phyloP scores from a whole-genome alignment of 2,888 invertebrate species.

The Dexiosoma caninum region DNA sequence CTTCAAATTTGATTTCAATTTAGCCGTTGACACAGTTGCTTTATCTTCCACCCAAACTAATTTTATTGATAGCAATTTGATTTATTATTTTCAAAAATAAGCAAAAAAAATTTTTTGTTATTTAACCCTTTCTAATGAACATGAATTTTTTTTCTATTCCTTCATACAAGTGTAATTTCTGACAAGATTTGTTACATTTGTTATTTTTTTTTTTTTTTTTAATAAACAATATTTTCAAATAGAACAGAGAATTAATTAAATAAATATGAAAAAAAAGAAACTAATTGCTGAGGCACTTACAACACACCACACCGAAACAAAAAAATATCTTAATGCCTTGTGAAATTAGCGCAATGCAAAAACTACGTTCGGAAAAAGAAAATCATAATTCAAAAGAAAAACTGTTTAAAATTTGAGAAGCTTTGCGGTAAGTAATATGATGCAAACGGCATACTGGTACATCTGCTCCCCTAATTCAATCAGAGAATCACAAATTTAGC shows the following conservation, averaged over 20 bases:
- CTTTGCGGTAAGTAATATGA: too few relatives aligned
- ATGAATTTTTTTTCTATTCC: background rate
- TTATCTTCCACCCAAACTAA: too few relatives aligned
- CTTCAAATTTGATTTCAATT: too few relatives aligned
- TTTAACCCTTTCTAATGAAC: too few relatives aligned
- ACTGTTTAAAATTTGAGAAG: too few relatives aligned
- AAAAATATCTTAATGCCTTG: background rate
- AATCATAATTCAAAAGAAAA: background rate
- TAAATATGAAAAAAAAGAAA: slow-evolving; percentile 16
- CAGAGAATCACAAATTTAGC: background rate
- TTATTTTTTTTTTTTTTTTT: too few relatives aligned
- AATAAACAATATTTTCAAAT: slow-evolving; percentile 29
- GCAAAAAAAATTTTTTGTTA: too few relatives aligned
- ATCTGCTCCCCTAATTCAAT: too few relatives aligned
- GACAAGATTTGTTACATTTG: slow-evolving; percentile 5
- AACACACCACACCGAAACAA: background rate
- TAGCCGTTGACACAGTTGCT: too few relatives aligned
- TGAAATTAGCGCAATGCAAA: background rate
- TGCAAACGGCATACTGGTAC: too few relatives aligned
- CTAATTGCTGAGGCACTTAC: slow-evolving; percentile 5
- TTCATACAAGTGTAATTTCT: background rate
- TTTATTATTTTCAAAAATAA: too few relatives aligned
- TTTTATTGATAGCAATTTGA: too few relatives aligned
- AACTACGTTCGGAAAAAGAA: background rate
- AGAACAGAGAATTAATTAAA: slow-evolving; percentile 23